Conservation (phyloP, 2,888 invertebrate genomes). For the Terebella lapidaria region DNA sequence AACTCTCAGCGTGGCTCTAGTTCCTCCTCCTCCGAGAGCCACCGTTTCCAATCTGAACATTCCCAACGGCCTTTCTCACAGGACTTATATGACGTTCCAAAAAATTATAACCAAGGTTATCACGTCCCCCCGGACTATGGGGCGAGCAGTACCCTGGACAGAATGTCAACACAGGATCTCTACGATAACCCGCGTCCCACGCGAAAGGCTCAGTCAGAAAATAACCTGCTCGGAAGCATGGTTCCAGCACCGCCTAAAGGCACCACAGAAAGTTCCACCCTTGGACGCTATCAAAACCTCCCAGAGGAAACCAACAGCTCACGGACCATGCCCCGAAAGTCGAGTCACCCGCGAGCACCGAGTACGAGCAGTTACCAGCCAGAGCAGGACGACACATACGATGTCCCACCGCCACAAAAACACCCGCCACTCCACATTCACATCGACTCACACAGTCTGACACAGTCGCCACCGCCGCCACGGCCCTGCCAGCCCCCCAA, state of each 20-base stretch:
- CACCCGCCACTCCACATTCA: neutral
- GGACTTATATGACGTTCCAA: neutral
- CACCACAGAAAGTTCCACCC: neutral
- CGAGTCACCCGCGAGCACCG: too few species aligned
- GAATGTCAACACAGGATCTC: neutral
- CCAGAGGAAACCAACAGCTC: too few species aligned
- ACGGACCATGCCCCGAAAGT: too few species aligned
- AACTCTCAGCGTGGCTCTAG: neutral
- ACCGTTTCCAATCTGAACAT: neutral
- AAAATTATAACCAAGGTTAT: too few species aligned
- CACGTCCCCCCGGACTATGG: neutral
- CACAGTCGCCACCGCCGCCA: neutral
- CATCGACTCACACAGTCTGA: neutral
- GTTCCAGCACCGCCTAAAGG: neutral
- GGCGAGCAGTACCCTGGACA: neutral
- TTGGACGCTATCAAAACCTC: neutral
- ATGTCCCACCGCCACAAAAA: neutral
- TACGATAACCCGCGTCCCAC: conserved; percentile 1
- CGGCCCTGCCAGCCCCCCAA: neutral
- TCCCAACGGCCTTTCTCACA: neutral
- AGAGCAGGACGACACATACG: neutral
- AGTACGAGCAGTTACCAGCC: too few species aligned
- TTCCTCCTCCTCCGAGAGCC: neutral
- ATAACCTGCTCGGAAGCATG: neutral
- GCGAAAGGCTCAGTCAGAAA: neutral